Conservation (phyloP, 1,140 invertebrate species). For the Babylonia areolata region DNA sequence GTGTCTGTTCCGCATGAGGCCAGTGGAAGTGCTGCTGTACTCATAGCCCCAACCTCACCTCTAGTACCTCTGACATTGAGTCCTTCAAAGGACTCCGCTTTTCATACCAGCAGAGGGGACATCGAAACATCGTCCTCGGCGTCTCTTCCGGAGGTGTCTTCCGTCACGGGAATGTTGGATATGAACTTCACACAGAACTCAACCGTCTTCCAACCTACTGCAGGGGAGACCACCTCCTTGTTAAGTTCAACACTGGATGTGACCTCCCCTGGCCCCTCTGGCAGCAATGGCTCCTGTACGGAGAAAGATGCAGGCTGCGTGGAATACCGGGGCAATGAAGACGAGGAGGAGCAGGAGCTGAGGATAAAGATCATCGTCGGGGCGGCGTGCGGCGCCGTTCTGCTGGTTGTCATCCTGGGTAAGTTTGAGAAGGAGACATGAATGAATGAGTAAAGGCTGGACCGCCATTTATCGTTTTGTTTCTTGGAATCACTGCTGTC, state of each 20-base stretch:
- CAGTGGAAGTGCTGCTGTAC: not conserved
- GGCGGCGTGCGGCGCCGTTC: constrained; percentile 32
- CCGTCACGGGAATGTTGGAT: not conserved
- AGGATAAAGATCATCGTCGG: constrained; percentile 37
- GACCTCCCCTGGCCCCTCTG: constrained; percentile 68
- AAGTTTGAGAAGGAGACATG: too few species aligned
- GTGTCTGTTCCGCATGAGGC: not conserved
- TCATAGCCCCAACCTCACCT: not conserved
- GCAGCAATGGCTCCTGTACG: constrained; percentile 16
- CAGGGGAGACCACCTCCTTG: not conserved
- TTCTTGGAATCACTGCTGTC: too few species aligned
- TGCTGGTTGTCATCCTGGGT: constrained; percentile 39
- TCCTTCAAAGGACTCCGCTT: not conserved
- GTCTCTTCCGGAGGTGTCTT: not conserved
- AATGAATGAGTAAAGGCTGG: too few species aligned
- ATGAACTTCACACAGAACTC: not conserved
- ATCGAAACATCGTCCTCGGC: not conserved
- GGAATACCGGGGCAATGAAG: constrained; percentile 14
- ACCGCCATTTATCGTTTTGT: too few species aligned
- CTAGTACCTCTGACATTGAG: not conserved
- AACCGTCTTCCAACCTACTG: not conserved
- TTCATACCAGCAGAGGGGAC: not conserved
- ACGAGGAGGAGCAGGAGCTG: constrained; percentile 14
- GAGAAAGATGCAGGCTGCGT: constrained; percentile 28
- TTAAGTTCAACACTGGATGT: constrained; percentile 53